Evolutionary conservation across 2,888 invertebrate genomes (phyloP), one percentile per base, ranked within the genome.

Genomic region (Epirrhoe tristata): DNA sequence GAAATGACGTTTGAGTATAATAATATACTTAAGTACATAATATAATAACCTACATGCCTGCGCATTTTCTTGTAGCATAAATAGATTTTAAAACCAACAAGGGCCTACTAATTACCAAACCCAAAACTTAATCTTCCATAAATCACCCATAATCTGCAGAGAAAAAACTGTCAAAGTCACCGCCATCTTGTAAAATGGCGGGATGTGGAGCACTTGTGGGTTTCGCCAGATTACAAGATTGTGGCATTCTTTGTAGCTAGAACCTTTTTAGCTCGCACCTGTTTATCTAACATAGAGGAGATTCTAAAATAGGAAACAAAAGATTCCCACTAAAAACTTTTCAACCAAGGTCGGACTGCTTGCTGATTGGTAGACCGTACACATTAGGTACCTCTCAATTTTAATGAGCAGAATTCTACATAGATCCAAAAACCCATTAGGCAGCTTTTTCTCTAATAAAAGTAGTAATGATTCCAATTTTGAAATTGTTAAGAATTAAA

Each of bases 131-230:
- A 52, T 55, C 61, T 39, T 32, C 48, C 55, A 50, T 55, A 61
- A 61, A 61, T 61, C 61, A 61, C 48, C 54, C 24, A 43, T 61
- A 61, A 61, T 55, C 54, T 54, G 16, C 24, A 7, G 10, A 48
- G 46, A 36, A 61, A 52, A 55, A 56, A 56, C 48, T 14, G 62
- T 24, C 62, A 62, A 62, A 56, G 5, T 17, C 0, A 1, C 61
- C 48, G 62, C 55, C 55, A 56, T 62, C 16, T 56, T 55, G 62
- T 43, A 56, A 50, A 56, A 56, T 31, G 53, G 31, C 39, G 50
- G 59, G n/a, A 58, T 53, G 14, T 12, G 16, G 14, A 32, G 53
- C 60, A 58, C 58, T 61, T 62, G 62, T 50, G 32, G 50, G 24
- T 62, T 48, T 36, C 36, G 10, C 39, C 12, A 43, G 39, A 43